Evolutionary conservation across 2,113 vertebrate genomes (phyloP).

Genomic region (Mugil cephalus): DNA sequence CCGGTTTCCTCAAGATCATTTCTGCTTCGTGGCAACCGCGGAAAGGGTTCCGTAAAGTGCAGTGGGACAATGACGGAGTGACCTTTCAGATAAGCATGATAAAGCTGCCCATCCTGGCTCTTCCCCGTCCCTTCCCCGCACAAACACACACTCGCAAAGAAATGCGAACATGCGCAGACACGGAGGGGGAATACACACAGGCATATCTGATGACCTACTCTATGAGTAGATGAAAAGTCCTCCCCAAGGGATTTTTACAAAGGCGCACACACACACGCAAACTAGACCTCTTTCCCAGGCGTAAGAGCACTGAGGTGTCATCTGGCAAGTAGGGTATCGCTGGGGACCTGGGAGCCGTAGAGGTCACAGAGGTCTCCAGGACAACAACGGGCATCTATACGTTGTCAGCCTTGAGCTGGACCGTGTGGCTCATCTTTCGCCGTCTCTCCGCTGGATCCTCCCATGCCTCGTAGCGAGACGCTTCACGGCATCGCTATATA

Average conservation of each 20-base stretch:
- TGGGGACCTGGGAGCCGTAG: slow-evolving; percentile 71
- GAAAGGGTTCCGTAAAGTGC: slow-evolving; percentile 59
- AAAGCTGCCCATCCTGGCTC: slow-evolving; percentile 56
- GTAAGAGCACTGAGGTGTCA: slow-evolving; percentile 84
- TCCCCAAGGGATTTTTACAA: slow-evolving; percentile 81
- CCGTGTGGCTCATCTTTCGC: slow-evolving; percentile 68
- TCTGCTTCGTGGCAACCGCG: slow-evolving; percentile 52
- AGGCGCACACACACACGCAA: slow-evolving; percentile 73
- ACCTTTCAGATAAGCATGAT: slow-evolving; percentile 81
- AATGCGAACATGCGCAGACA: slow-evolving; percentile 11
- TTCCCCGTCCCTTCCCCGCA: slow-evolving; percentile 11
- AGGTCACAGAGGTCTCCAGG: slow-evolving; percentile 72
- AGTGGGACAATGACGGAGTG: slow-evolving; percentile 77
- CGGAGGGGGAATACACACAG: slow-evolving; percentile 31
- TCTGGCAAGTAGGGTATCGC: slow-evolving; percentile 82
- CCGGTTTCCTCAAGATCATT: slow-evolving; percentile 45
- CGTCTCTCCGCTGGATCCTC: slow-evolving; percentile 62
- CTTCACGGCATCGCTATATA: slow-evolving; percentile 56
- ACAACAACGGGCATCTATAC: slow-evolving; percentile 68
- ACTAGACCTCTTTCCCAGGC: slow-evolving; percentile 73
- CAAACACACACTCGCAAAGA: slow-evolving; percentile 32
- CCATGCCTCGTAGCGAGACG: slow-evolving; percentile 60
- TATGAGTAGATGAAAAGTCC: slow-evolving; percentile 71
- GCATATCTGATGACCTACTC: slow-evolving; percentile 80
- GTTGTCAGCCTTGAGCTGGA: slow-evolving; percentile 51